These are phyloP conservation scores for Amphipoea lucens DNA, from an alignment of 2,888 invertebrate species.

Conservation along the genomic window DNA sequence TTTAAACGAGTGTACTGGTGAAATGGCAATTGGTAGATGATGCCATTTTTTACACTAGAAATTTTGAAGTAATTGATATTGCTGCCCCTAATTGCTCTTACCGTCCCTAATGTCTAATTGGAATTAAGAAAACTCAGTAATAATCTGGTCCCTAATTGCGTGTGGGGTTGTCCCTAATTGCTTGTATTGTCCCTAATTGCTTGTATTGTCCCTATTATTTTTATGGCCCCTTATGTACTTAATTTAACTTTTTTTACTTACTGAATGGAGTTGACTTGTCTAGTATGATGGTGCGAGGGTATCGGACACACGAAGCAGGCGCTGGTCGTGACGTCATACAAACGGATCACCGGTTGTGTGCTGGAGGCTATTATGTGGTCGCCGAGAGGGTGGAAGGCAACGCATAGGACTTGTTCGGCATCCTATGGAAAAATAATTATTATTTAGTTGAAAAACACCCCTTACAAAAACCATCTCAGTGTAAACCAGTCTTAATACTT, in stretches of 20 bases:
- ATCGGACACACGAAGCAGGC: conserved; percentile 98
- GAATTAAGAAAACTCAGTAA: neutral
- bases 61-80: neutral
- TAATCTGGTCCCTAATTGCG: too few species aligned
- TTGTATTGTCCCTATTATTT: neutral
- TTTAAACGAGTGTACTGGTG: neutral
- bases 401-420: conserved; percentile 96
- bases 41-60: neutral
- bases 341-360: conserved; percentile 95
- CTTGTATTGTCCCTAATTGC: neutral
- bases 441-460: too few species aligned
- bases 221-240: neutral
- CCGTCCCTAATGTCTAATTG: neutral
- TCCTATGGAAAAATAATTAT: conserved; percentile 88
- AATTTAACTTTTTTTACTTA: conserved; percentile 75
- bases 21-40: neutral
- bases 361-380: conserved; percentile 98
- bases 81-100: neutral
- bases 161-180: too few species aligned
- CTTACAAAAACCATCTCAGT: too few species aligned
- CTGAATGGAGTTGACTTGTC: conserved; percentile 94
- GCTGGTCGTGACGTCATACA: conserved; percentile 98
- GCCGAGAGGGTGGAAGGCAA: conserved; percentile 98
- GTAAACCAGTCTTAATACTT: conserved; percentile 62
- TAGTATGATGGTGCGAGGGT: conserved; percentile 95